Evolutionary conservation across 2,888 invertebrate genomes (phyloP), one percentile per base, ranked within the genome.

Genomic region (Pyrrhia umbra): DNA sequence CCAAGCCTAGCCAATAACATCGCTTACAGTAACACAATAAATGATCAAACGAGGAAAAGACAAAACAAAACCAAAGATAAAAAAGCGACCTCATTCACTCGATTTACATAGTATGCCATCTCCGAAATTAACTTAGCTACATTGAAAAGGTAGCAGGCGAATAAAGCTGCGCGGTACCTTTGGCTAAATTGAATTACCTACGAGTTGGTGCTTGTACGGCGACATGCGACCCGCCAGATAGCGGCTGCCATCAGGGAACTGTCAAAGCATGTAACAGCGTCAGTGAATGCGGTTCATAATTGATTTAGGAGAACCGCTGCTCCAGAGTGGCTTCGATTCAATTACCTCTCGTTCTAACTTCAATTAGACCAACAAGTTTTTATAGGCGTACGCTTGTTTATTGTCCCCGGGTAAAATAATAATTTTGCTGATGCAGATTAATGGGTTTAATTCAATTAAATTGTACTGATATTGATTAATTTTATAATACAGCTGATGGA

Each of bases 211-310:
- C 39, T 56, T 15, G 43, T 63, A 34, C 49, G 61, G 18, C 25
- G 58, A 61, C 64, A 64, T 37, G 60, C 62, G 46, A 51, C 40
- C 46, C 46, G 39, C 21, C 27, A 45, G 56, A 71, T 59, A 59
- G 47, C 52, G 21, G 8, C 52, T 76, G 77, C 80, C 82, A 79
- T 82, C 77, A 77, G 72, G 69, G 81, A 84, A 71, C 85, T 80
- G 85, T 88, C 89, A 86, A 84, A 86, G 85, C 87, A 83, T 84
- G 84, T 86, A 85, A 85, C 85, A 82, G 85, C 80, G 68, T 80
- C 74, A 78, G 75, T 74, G 81, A 87, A 87, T 85, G 83, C 72
- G 85, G 85, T 76, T 78, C 75, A 76, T 86, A 89, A 87, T 88
- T 86, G 81, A 88, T 83, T 88, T 87, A 85, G 66, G 68, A 72